Evolutionary conservation across 2,888 invertebrate species (phyloP).

Genomic region (Ferdinandea cuprea): DNA sequence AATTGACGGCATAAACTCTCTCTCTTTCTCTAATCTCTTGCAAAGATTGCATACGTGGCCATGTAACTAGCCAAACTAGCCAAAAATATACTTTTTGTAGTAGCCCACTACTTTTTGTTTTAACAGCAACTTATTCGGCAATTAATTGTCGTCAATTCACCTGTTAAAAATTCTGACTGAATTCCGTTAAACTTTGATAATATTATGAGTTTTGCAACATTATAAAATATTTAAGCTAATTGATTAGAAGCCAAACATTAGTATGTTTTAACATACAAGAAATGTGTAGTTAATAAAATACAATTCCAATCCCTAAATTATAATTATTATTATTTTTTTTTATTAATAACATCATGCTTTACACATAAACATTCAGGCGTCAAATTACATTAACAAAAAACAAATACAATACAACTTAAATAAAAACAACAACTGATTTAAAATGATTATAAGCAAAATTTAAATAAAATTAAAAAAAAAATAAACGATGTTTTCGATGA

Average conservation of each 20-base stretch:
- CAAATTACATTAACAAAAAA: neutral
- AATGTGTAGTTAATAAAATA: neutral
- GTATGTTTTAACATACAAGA: constrained; percentile 4
- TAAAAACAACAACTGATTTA: constrained; percentile 27
- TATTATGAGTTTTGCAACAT: neutral
- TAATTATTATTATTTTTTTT: neutral
- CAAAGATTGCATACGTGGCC: no score
- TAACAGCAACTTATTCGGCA: no score
- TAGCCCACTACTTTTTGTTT: no score
- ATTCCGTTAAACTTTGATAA: neutral
- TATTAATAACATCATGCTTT: constrained; percentile 9
- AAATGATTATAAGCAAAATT: neutral
- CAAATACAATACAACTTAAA: constrained; percentile 16
- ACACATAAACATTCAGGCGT: neutral
- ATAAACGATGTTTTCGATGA: constrained; percentile 15
- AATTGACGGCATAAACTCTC: no score
- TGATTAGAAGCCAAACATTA: constrained; percentile 63
- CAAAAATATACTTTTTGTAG: no score
- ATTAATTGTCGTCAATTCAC: no score
- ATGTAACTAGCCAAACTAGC: no score
- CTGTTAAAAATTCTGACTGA: neutral
- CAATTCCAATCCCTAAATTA: neutral
- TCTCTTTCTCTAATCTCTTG: no score
- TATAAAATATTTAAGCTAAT: constrained; percentile 1
- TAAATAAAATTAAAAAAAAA: neutral